Conservation (phyloP, 2,113 vertebrate species). For the Turdus rufiventris region DNA sequence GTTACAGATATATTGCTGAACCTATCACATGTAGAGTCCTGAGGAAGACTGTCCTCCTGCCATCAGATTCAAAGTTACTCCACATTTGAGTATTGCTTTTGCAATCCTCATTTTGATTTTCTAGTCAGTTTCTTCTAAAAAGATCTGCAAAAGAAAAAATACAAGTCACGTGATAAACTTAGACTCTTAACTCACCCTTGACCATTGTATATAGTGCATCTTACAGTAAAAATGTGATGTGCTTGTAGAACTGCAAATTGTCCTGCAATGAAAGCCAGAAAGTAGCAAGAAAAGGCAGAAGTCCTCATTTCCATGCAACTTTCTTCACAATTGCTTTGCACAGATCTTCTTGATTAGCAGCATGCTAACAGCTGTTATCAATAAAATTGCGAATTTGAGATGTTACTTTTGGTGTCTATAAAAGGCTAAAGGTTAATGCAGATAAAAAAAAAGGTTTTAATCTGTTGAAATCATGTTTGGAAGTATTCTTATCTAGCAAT, state of each 20-base stretch:
- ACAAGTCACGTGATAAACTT: background rate
- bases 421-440: background rate
- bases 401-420: background rate
- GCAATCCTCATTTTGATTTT: background rate
- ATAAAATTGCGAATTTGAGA: background rate
- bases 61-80: background rate
- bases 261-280: background rate
- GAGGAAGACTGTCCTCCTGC: background rate
- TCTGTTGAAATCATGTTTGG: background rate
- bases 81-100: background rate
- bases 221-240: background rate
- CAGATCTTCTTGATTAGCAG: background rate
- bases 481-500: background rate
- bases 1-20: background rate
- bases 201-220: background rate
- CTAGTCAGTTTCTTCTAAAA: background rate
- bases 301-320: background rate
- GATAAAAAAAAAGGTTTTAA: background rate
- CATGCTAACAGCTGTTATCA: background rate
- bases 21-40: background rate
- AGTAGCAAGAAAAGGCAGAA: background rate
- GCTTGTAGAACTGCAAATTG: background rate
- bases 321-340: background rate
- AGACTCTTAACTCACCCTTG: background rate
- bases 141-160: background rate